Evolutionary conservation across 2,113 vertebrate species (phyloP), one percentile per base, ranked within the genome.

Genomic region (pig (Sus scrofa)): DNA sequence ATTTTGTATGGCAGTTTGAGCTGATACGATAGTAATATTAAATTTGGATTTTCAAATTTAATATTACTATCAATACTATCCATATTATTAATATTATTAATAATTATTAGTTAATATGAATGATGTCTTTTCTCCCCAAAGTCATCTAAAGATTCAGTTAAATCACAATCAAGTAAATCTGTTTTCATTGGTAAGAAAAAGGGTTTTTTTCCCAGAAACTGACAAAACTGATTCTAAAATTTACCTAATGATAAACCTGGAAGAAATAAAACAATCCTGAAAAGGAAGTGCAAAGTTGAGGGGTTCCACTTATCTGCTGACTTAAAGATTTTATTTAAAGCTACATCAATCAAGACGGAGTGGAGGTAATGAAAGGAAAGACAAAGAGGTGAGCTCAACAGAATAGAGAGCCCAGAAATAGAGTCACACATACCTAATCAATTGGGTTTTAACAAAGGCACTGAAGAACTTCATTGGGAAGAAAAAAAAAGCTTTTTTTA

Each of bases 211-310:
- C 20, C 67, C 18, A 56, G 60, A 87, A 89, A 88, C 20, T 56
- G 15, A 75, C 18, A 90, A 90, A 27, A 44, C 60, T 62, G 13
- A 81, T 39, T 77, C 79, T 84, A 97, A 92, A 97, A 95, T 81
- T 16, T 87, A 67, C 83, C 50, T 67, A 20, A 89, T n/a, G n/a
- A 26, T 34, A 78, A 34, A 91, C 1, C 3, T 52, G 65, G 37
- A 81, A 88, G 7, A 95, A 26, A 90, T 16, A 68, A 92, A 93
- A 18, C 1, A 54, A 44, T 50, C 26, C 26, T 78, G 14, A 60
- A 79, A 92, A 79, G 91, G 30, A 68, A 86, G 3, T 58, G 12
- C 27, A 15, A 91, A 88, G 18, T 63, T 89, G 63, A 85, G 54
- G 56, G 37, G 32, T 44, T 94, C 13, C 22, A 63, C 2, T 86